Conservation (phyloP, 2,888 invertebrate genomes). For the Epistrophe grossulariae region DNA sequence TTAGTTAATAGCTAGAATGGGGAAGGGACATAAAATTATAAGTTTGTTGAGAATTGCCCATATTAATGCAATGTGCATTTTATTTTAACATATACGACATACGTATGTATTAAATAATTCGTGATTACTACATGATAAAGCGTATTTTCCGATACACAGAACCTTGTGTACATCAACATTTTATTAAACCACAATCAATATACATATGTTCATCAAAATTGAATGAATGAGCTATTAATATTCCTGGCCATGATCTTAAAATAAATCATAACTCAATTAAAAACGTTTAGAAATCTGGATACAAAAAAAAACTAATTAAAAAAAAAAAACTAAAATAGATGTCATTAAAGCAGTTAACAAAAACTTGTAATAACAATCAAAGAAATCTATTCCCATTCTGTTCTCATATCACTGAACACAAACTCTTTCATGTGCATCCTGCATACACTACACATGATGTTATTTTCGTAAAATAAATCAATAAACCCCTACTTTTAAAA, state of each 20-base stretch:
- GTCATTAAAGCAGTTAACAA: constrained; percentile 8
- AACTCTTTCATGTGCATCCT: neutral
- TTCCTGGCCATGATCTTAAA: neutral
- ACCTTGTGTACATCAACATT: no score
- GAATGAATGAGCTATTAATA: neutral
- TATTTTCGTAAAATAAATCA: constrained; percentile 52
- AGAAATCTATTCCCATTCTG: constrained; percentile 19
- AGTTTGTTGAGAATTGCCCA: no score
- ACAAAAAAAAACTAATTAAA: no score
- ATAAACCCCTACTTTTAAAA: constrained; percentile 41
- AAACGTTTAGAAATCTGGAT: neutral
- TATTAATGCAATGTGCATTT: no score
- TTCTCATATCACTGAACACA: constrained; percentile 34
- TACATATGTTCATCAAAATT: no score
- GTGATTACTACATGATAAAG: no score
- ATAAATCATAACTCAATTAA: neutral
- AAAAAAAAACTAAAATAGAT: neutral
- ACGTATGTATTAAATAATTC: no score
- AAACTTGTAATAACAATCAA: constrained; percentile 22
- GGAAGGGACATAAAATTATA: no score
- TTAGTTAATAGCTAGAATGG: no score
- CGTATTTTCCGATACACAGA: no score
- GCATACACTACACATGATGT: neutral
- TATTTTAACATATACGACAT: no score
- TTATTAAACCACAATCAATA: no score